These are phyloP conservation scores for Drosophila aldrichi DNA, from an alignment of 2,888 invertebrate species.

Conservation along the genomic window DNA sequence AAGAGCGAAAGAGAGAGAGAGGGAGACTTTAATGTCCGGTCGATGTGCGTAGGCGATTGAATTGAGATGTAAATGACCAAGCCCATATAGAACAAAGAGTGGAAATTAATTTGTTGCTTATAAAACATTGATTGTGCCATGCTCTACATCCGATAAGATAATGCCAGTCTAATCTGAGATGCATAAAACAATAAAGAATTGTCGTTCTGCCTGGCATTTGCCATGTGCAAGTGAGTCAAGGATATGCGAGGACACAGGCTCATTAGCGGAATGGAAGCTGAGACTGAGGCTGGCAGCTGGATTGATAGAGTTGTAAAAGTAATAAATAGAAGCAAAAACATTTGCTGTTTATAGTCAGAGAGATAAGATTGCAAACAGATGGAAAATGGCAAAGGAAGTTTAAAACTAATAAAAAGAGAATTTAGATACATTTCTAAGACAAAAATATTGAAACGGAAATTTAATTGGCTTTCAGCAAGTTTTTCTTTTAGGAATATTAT, in stretches of 20 bases:
- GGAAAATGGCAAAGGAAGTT: no score
- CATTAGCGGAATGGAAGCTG: not conserved
- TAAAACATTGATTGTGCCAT: not conserved
- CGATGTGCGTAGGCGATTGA: constrained; percentile 47
- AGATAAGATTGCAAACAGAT: not conserved
- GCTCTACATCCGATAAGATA: not conserved
- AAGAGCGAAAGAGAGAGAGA: not conserved
- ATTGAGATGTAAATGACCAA: constrained; percentile 28
- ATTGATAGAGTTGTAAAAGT: not conserved
- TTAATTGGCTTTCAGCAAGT: not conserved
- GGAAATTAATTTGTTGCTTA: not conserved
- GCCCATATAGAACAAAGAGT: not conserved
- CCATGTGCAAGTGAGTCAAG: constrained; percentile 1
- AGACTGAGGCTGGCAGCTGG: not conserved
- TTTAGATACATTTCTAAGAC: not conserved
- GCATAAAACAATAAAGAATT: not conserved
- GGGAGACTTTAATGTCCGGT: not conserved
- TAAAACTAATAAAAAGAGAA: not conserved
- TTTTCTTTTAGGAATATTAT: not conserved
- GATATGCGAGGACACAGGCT: not conserved
- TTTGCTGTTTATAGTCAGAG: not conserved
- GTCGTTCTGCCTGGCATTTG: not conserved
- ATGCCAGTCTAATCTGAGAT: not conserved
- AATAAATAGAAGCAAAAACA: not conserved
- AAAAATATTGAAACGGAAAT: not conserved